These are phyloP conservation scores for Polyodon spathula DNA, from an alignment of 2,113 vertebrate species.

Conservation along the genomic window DNA sequence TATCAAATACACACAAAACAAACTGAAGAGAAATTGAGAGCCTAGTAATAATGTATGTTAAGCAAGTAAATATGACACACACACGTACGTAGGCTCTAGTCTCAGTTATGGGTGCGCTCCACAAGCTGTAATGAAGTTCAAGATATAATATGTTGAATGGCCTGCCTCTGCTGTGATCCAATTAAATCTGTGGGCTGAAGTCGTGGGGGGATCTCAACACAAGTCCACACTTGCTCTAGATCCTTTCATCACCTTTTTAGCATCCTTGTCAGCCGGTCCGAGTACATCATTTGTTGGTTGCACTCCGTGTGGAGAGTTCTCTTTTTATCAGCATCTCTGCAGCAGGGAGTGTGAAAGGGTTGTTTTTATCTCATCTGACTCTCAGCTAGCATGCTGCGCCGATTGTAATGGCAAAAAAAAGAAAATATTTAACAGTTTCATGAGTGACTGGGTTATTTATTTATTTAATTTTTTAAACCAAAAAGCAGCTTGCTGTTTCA, in stretches of 20 bases:
- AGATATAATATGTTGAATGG: constrained; percentile 12
- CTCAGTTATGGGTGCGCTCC: neutral
- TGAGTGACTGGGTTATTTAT: neutral
- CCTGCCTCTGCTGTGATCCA: constrained; percentile 20
- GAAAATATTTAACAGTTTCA: neutral
- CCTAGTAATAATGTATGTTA: no score
- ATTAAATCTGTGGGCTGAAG: constrained; percentile 21
- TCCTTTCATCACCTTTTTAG: constrained; percentile 25
- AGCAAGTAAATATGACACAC: no score
- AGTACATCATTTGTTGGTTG: constrained; percentile 10
- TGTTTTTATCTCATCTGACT: constrained; percentile 16
- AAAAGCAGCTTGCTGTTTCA: no score
- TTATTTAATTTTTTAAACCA: no score
- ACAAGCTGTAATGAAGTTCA: constrained; percentile 3
- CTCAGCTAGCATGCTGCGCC: constrained; percentile 14
- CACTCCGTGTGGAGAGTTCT: constrained; percentile 9
- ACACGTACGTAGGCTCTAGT: neutral
- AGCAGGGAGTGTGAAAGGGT: constrained; percentile 15
- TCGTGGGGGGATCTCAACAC: constrained; percentile 12
- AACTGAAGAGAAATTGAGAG: no score
- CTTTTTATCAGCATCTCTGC: constrained; percentile 14
- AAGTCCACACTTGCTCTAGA: neutral
- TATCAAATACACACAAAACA: no score
- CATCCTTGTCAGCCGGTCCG: constrained; percentile 14
- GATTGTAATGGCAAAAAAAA: constrained; percentile 12